Conservation (phyloP, 2,888 invertebrate species). For the Tillus elongatus region DNA sequence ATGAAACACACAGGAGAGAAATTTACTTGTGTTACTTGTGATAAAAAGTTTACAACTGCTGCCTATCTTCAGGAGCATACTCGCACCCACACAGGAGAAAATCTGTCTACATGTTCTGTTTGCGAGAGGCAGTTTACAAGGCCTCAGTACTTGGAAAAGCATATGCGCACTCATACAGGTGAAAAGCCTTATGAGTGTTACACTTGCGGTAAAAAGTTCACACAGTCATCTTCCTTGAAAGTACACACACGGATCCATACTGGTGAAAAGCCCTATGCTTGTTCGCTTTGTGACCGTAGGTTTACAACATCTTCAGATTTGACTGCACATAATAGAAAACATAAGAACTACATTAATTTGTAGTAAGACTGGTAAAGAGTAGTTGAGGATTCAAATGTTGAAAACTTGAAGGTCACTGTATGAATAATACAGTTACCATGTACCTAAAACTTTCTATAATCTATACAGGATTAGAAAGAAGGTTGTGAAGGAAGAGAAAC, state of each 20-base stretch:
- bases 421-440: too few relatives aligned
- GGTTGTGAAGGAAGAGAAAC: too few relatives aligned
- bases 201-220: constrained; percentile 37
- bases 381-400: too few relatives aligned
- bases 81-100: constrained; percentile 38
- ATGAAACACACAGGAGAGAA: constrained; percentile 33
- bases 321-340: constrained; percentile 34
- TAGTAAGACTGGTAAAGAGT: constrained; percentile 19
- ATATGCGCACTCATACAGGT: constrained; percentile 45
- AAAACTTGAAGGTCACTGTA: too few relatives aligned
- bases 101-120: constrained; percentile 38
- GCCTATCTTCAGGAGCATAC: constrained; percentile 35
- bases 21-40: constrained; percentile 32
- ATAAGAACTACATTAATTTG: constrained; percentile 36
- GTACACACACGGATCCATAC: constrained; percentile 37
- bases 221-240: constrained; percentile 37
- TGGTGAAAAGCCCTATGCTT: constrained; percentile 37
- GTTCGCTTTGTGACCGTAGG: constrained; percentile 33
- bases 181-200: constrained; percentile 38
- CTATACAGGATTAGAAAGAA: too few relatives aligned
- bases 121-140: constrained; percentile 46
- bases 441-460: too few relatives aligned
- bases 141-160: constrained; percentile 46
- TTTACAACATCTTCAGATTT: constrained; percentile 38
- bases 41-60: constrained; percentile 36